Conservation (phyloP, 2,888 invertebrate genomes). For the Stenodera caucasica region DNA sequence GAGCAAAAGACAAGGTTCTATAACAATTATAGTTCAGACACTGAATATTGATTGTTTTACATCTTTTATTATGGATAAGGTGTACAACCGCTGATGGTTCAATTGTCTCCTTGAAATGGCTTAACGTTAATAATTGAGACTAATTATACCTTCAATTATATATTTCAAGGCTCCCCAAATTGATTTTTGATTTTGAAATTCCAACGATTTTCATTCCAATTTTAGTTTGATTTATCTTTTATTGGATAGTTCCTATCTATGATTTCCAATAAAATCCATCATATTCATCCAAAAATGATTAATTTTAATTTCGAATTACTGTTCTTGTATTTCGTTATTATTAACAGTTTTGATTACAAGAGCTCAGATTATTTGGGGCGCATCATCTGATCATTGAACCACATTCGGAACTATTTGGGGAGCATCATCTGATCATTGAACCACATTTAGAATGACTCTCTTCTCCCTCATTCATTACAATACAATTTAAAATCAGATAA, state of each 20-base stretch:
- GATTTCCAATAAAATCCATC: too few relatives aligned
- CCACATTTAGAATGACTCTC: neutral
- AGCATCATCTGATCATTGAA: too few relatives aligned
- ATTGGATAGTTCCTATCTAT: neutral
- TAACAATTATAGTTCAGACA: neutral
- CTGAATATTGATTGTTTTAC: slow-evolving; percentile 21
- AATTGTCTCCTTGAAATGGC: slow-evolving; percentile 24
- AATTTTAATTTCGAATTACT: slow-evolving; percentile 6
- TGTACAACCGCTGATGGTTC: slow-evolving; percentile 29
- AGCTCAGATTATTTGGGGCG: neutral
- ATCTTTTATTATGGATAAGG: slow-evolving; percentile 37
- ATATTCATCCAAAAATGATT: too few relatives aligned
- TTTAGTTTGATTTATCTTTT: neutral
- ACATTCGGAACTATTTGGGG: neutral
- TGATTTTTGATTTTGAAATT: too few relatives aligned
- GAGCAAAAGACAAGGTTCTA: neutral
- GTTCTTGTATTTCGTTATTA: neutral
- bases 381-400: neutral
- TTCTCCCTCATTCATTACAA: too few relatives aligned
- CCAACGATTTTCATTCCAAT: neutral
- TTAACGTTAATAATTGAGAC: too few relatives aligned
- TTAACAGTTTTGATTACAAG: neutral
- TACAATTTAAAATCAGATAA: neutral
- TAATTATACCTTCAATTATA: too few relatives aligned
- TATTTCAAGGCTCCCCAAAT: too few relatives aligned